Evolutionary conservation across 1,140 invertebrate genomes (phyloP), one percentile per base, ranked within the genome.

Genomic region (Ceratitis capitata): DNA sequence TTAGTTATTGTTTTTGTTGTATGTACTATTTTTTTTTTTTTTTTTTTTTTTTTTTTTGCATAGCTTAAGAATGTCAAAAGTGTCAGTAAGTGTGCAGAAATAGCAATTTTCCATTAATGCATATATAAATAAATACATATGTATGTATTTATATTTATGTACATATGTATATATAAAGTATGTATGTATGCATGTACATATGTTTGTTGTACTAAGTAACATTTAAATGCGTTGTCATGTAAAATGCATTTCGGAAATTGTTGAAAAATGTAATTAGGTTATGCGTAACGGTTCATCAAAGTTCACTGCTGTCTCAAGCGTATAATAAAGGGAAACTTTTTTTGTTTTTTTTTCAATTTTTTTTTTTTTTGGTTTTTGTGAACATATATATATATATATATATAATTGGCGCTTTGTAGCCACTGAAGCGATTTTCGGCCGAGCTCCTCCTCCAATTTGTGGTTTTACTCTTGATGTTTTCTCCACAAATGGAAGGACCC

Each of bases 211-310:
- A 69, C 32, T 69, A 69, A 69, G 61, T 35, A 39, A 32, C 12
- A 19, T 69, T 69, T 26, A 74, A 74, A 74, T 74, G 5, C 9
- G 32, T 19, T 9, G 69, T 26, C 39, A 45, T 78, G 69, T 78
- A 78, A 78, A 74, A 78, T 78, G 69, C 69, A 78, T 78, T 78
- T 78, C 39, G 69, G 39, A 78, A 45, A 78, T 78, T 42, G 23
- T 23, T 78, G 69, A 26, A 78, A 78, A 78, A 45, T 78, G 35
- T 45, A 78, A 78, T 78, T 78, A 12, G 69, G 69, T 78, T 78
- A 78, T 78, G 39, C 69, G 69, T 78, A 78, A 78, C 69, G 42
- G 69, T 78, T 78, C 32, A 78, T 26, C n/a, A 78, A 78, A 78
- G 69, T 23, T 78, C 69, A 78, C 23, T 47, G 69, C 69, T 78